These are phyloP conservation scores for Temnothorax nylanderi DNA, from an alignment of 1,140 invertebrate genomes.

Conservation along the genomic window DNA sequence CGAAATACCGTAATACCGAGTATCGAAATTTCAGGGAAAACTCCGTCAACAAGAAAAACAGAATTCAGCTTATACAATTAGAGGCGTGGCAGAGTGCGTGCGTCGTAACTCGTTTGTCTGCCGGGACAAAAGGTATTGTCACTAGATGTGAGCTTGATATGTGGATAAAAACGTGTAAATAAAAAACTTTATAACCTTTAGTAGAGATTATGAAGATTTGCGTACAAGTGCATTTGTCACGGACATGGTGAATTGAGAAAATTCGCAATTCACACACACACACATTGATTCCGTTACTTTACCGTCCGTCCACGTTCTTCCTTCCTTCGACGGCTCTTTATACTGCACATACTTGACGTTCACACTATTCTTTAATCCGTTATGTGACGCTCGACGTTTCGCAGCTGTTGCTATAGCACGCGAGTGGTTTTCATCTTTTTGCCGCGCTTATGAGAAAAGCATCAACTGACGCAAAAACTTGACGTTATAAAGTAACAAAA, in stretches of 20 bases:
- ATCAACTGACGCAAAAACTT: conserved; percentile 51
- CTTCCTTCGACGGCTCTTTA: conserved; percentile 12
- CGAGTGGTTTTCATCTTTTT: conserved; percentile 49
- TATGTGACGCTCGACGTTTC: conserved; percentile 52
- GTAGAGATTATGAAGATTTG: background rate
- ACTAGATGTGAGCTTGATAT: background rate
- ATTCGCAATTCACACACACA: background rate
- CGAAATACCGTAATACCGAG: conserved; percentile 14
- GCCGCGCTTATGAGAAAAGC: conserved; percentile 47
- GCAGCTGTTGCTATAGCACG: conserved; percentile 57
- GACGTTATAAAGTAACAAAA: conserved; percentile 40
- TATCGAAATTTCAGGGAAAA: conserved; percentile 17
- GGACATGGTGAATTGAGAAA: background rate
- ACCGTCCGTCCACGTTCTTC: background rate
- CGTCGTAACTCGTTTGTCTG: background rate
- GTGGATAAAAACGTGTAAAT: background rate
- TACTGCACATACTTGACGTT: conserved; percentile 21
- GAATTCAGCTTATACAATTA: background rate
- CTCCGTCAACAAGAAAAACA: background rate
- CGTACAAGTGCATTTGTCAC: conserved; percentile 1
- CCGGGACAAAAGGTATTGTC: background rate
- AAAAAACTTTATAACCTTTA: background rate
- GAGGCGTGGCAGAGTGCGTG: background rate
- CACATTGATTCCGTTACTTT: conserved; percentile 21
- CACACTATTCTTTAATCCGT: conserved; percentile 52